phyloP scores from a whole-genome alignment of 1,140 invertebrate genomes.

The Drosophila ogumai region DNA sequence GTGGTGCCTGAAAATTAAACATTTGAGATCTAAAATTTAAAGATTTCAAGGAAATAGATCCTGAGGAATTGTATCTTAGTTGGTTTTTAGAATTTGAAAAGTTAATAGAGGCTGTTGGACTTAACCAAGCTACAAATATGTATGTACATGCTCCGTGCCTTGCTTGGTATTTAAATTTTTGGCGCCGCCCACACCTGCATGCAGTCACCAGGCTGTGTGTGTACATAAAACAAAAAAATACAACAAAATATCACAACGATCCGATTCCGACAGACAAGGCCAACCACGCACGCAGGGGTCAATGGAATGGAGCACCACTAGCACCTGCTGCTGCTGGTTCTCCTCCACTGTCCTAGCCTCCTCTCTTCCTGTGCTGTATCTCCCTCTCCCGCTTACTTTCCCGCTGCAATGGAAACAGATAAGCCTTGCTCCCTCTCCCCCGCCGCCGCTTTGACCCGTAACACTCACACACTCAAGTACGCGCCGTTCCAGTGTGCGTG shows the following conservation, averaged over 20 bases:
- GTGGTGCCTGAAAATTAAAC: not conserved
- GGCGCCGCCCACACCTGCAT: conserved; percentile 53
- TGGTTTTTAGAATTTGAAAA: no score
- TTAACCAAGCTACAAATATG: not conserved
- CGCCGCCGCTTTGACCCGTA: not conserved
- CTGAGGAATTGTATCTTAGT: not conserved
- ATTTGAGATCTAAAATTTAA: not conserved
- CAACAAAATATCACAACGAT: conserved; percentile 6
- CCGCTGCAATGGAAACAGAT: conserved; percentile 39
- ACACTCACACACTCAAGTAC: conserved; percentile 6
- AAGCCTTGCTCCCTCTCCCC: conserved; percentile 12
- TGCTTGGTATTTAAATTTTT: conserved; percentile 24
- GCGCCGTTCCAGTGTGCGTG: conserved; percentile 20
- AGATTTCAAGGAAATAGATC: not conserved
- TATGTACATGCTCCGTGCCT: not conserved
- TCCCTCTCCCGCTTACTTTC: not conserved
- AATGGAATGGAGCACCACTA: conserved; percentile 18
- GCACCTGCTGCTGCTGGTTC: conserved; percentile 26
- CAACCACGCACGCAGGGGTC: conserved; percentile 61
- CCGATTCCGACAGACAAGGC: conserved; percentile 54
- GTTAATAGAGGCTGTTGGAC: not conserved
- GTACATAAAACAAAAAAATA: not conserved
- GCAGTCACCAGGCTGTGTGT: conserved; percentile 14
- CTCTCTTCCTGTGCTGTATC: not conserved
- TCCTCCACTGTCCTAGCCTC: not conserved